Evolutionary conservation across 2,888 invertebrate species (phyloP).

Genomic region (Agrilus cyanescens): DNA sequence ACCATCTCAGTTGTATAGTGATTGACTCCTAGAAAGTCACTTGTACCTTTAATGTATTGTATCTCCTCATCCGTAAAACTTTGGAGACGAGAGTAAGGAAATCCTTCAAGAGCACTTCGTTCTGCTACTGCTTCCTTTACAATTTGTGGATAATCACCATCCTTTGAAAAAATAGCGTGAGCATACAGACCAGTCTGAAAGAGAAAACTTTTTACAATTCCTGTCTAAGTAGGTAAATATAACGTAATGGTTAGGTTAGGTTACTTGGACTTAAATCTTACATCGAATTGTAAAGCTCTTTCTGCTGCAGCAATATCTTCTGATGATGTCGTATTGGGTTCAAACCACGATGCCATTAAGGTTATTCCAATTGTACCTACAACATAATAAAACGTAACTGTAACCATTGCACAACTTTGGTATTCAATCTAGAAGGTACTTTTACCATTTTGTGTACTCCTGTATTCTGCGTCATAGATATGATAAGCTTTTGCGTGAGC

Average conservation of each 20-base stretch:
- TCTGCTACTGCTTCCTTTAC: slow-evolving; percentile 48
- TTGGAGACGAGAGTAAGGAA: slow-evolving; percentile 48
- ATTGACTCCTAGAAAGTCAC: slow-evolving; percentile 65
- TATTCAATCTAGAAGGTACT: no score
- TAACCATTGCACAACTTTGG: no score
- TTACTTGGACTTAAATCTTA: no score
- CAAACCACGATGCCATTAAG: not conserved
- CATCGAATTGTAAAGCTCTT: slow-evolving; percentile 9
- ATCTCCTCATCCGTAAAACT: slow-evolving; percentile 49
- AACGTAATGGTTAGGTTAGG: not conserved
- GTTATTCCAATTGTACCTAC: no score
- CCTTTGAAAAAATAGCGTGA: slow-evolving; percentile 40
- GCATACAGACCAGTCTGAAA: slow-evolving; percentile 1
- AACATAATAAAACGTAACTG: no score
- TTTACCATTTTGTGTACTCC: slow-evolving; percentile 39
- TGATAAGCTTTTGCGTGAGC: slow-evolving; percentile 54
- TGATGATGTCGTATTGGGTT: slow-evolving; percentile 4
- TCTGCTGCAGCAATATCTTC: slow-evolving; percentile 6
- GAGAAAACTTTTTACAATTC: no score
- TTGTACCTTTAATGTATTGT: slow-evolving; percentile 43
- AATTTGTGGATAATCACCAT: slow-evolving; percentile 53
- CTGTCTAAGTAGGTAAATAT: no score
- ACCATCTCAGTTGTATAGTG: slow-evolving; percentile 52
- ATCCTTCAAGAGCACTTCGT: slow-evolving; percentile 47
- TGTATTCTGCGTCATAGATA: slow-evolving; percentile 47